Evolutionary conservation across 2,113 vertebrate genomes (phyloP).

Genomic region (Miniopterus natalensis): DNA sequence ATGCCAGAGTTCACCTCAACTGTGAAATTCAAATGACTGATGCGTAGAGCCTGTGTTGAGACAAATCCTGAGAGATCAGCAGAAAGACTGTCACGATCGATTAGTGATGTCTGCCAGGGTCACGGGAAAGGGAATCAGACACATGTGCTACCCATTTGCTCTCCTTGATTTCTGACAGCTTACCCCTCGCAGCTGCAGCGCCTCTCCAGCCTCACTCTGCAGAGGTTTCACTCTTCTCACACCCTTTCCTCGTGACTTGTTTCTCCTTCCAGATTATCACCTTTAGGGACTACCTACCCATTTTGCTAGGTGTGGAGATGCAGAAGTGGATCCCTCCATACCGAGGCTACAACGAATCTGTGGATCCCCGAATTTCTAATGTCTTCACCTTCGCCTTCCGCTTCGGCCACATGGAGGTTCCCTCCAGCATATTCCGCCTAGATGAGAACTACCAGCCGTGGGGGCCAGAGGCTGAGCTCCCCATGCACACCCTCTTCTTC

Average conservation of each 20-base stretch:
- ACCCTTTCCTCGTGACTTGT: not conserved
- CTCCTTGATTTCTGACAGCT: not conserved
- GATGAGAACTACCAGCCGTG: conserved; percentile 86
- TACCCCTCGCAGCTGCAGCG: not conserved
- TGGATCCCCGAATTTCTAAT: conserved; percentile 91
- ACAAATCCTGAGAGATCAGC: not conserved
- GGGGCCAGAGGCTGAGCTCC: conserved; percentile 84
- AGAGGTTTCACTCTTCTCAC: not conserved
- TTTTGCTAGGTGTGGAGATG: conserved; percentile 85
- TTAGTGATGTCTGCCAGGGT: conserved; percentile 28
- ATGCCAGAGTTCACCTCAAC: not conserved
- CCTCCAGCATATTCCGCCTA: conserved; percentile 88
- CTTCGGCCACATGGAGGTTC: conserved; percentile 92
- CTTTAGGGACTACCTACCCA: conserved; percentile 91
- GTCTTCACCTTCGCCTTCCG: conserved; percentile 93
- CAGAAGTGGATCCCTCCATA: conserved; percentile 86
- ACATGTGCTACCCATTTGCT: not conserved
- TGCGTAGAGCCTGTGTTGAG: not conserved
- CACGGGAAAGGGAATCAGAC: not conserved
- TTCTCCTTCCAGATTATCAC: conserved; percentile 88
- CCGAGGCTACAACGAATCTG: conserved; percentile 86
- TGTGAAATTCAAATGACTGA: not conserved
- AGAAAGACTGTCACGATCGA: not conserved
- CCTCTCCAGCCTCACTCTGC: not conserved
- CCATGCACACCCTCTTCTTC: conserved; percentile 90